Base-by-base conservation (phyloP, 1,140 invertebrate species). In the Callitettix versicolor region DNA sequence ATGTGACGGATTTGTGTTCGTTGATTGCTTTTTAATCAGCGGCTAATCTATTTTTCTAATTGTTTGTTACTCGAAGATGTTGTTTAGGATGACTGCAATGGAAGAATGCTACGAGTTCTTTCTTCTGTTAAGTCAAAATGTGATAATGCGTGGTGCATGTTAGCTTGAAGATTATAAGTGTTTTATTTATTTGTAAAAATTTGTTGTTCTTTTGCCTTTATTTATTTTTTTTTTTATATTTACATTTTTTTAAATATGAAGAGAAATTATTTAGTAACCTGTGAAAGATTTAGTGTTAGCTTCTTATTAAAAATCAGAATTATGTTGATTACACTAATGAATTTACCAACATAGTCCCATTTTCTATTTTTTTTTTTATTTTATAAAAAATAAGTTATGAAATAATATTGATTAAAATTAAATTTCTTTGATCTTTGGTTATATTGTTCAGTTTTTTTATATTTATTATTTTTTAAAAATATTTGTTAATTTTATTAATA, bases 71-170 rank as follows among this genome's bases (percentile, higher is more conserved):
- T 51, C 34, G 30, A 38, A 20, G 21, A 38, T 36, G 30, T 51
- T 36, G 30, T 51, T 38, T 30, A 51, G 21, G 20, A 26, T 15
- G 48, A 51, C 34, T 17, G 48, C 48, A 51, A 34, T 30, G 26
- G 18, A 30, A 51, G 30, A 38, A 51, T 18, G 48, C 48, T 36
- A 51, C 34, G 48, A 36, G 48, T 51, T 51, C 33, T 21, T 51
- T 51, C 26, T 9, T 51, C 34, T 17, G 30, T 51, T 51, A 51
- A 30, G 48, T 51, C 33, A 20, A 51, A 51, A 51, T 51, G 48
- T 51, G 48, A 51, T 51, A 51, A 51, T 51, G 48, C 48, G 30
- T 20, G 48, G 48, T 51, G 48, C 48, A 51, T 51, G 48, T 51
- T 51, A 51, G 48, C 48, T 51, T 51, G 48, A 51, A 51, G 48